These are phyloP conservation scores for Psilopsiagon aurifrons DNA, from an alignment of 2,113 vertebrate species.

Conservation along the genomic window DNA sequence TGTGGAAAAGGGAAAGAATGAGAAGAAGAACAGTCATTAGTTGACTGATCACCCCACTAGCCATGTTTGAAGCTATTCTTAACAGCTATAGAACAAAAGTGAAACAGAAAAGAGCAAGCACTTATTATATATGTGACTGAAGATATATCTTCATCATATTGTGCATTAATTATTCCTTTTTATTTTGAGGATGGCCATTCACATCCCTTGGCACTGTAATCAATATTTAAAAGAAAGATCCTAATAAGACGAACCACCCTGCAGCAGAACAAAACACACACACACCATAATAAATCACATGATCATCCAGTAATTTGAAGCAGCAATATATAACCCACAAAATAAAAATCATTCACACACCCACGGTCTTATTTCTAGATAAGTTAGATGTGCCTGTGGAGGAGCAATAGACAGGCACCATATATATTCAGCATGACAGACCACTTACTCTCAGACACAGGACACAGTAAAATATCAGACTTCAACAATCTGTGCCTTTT, in stretches of 20 bases:
- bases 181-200: background rate
- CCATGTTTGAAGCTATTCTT: background rate
- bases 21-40: background rate
- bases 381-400: background rate
- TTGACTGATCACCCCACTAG: background rate
- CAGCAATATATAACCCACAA: conserved; percentile 48
- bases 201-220: background rate
- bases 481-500: background rate
- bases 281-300: conserved; percentile 38
- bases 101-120: background rate
- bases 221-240: background rate
- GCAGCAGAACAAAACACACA: conserved; percentile 25
- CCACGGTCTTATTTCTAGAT: background rate
- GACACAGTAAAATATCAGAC: background rate
- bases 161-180: background rate
- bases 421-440: background rate
- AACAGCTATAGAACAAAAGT: background rate
- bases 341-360: conserved; percentile 36
- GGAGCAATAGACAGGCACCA: background rate
- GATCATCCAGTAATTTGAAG: conserved; percentile 55
- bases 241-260: background rate
- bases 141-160: background rate
- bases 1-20: background rate
- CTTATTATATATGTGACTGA: background rate
- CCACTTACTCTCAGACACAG: background rate